Conservation (phyloP, 2,888 invertebrate species). For the Troides helena region DNA sequence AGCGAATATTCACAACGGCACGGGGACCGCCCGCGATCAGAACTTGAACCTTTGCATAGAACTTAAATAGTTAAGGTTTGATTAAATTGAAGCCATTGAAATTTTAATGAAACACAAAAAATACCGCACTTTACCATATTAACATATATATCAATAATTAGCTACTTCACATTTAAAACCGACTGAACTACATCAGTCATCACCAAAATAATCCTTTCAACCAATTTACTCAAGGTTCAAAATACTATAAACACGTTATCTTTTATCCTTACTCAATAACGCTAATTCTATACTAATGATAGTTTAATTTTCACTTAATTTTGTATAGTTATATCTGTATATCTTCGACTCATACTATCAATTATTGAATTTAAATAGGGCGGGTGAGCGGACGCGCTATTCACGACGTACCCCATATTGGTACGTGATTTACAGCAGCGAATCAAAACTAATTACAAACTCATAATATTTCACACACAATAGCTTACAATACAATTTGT, state of each 20-base stretch:
- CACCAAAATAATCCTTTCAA: too few species aligned
- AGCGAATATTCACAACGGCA: constrained; percentile 15
- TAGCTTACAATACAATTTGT: constrained; percentile 29
- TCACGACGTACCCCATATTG: neutral
- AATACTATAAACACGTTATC: too few species aligned
- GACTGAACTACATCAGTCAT: too few species aligned
- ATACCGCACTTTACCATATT: too few species aligned
- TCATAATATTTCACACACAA: constrained; percentile 10
- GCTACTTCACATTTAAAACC: too few species aligned
- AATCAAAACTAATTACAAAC: constrained; percentile 11
- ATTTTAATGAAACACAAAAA: too few species aligned
- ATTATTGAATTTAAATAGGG: neutral
- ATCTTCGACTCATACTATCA: neutral
- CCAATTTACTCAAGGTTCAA: too few species aligned
- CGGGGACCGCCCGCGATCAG: constrained; percentile 20
- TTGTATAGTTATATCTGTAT: too few species aligned
- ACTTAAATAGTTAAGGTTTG: neutral
- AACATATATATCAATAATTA: too few species aligned
- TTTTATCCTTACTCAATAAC: too few species aligned
- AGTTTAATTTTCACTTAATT: too few species aligned
- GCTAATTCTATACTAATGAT: too few species aligned
- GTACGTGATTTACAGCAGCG: constrained; percentile 5
- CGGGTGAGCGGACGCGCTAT: neutral
- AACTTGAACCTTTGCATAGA: constrained; percentile 15
- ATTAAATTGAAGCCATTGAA: neutral